Base-by-base conservation (phyloP, 2,797 vertebrate species). In the Crocidura indochinensis region DNA sequence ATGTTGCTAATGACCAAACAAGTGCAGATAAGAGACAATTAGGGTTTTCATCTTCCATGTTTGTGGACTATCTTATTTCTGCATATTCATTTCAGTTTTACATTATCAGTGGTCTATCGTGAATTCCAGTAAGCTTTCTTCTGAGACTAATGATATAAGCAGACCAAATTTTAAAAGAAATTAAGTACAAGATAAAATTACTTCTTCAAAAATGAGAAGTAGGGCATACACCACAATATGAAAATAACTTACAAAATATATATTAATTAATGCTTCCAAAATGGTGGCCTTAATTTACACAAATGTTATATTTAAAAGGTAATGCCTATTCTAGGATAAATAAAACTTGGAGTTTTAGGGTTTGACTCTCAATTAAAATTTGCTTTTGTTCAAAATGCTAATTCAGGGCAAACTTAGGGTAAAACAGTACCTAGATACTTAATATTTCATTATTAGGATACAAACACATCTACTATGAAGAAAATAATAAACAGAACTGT, bases 361-460 rank as follows among this genome's bases (percentile, higher is more conserved):
- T 15, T 80, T 91, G 92, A 73, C 89, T 97, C 85, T 95, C 76
- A 93, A 85, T 96, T 94, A 95, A 92, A 94, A 93, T 94, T 94
- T 91, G 29, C 17, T 94, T 65, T 91, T 90, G 86, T 91, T 95
- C 95, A 89, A 91, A 96, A 89, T 85, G 60, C 67, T 95, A 92
- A 89, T 74, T 92, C 93, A 92, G 72, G 86, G 89, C 56, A 47
- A 92, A 92, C 94, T 76, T 74, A 68, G 29, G 71, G 95, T 92
- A 83, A 94, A 94, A 19, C 65, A 90, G 51, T 68, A 85, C 88
- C 83, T 93, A 92, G 26, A 73, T 91, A 94, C 65, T 95, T 88
- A 93, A 91, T 76, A 91, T 83, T 94, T 94, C 87, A 44, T 84
- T 14, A 8, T 90, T 29, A 88, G 29, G 17, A 51, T 92, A 76